Evolutionary conservation across 2,113 vertebrate species (phyloP), one percentile per base, ranked within the genome.

Genomic region (Amphiprion ocellaris): DNA sequence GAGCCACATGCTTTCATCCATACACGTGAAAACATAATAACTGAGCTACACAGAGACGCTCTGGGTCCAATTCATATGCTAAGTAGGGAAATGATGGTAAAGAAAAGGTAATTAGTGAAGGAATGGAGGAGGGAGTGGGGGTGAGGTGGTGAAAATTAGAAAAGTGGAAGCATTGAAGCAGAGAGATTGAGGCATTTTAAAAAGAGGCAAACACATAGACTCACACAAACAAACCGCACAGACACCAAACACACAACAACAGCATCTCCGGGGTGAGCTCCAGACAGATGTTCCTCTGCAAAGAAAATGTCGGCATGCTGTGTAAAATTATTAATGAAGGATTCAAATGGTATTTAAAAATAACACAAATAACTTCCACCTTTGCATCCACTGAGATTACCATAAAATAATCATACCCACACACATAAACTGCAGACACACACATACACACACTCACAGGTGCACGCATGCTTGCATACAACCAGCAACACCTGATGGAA

Each of bases 41-140:
- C 66, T 39, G 46, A 80, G 66, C 81, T 24, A 60, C 59, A 69
- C 73, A 62, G 56, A 39, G 69, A 64, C 12, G 12, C 67, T 77
- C 53, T 5, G 58, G 33, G 72, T 67, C 66, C 67, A 76, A 88
- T 80, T 92, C 77, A 90, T 89, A 83, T 85, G 83, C 74, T 83
- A 90, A 90, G 68, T 49, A 73, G 76, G 77, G 47, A 88, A 88
- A 75, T 81, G 68, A 86, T 70, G 79, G 83, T 65, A 53, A 85
- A 79, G 68, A 77, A 87, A 73, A 70, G 74, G 82, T 86, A 82
- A 92, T 89, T 86, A 87, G 75, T 75, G 83, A 52, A 41, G 65
- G 47, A 82, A 56, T 28, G 16, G 46, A 49, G 74, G 55, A 82
- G 63, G 60, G 61, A 84, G 70, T 59, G 58, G 50, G 58, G 77